phyloP scores from a whole-genome alignment of 2,113 vertebrate species.

The Callipepla californica region DNA sequence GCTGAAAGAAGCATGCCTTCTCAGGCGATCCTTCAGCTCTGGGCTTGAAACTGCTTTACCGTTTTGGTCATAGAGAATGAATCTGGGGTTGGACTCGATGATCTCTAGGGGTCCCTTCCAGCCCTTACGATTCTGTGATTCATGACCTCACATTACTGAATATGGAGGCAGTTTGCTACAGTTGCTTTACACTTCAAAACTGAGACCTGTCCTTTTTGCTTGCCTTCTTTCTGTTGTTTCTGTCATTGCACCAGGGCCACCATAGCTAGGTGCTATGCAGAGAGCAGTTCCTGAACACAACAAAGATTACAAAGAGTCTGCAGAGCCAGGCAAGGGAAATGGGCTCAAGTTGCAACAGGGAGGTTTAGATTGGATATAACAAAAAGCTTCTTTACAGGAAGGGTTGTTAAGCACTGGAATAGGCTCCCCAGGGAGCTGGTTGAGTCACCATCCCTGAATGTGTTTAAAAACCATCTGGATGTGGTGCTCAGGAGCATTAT shows the following conservation, averaged over 20 bases:
- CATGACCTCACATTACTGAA: neutral
- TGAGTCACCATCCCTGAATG: too few relatives aligned
- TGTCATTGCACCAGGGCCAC: neutral
- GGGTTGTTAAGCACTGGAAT: too few relatives aligned
- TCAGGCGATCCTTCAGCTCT: neutral
- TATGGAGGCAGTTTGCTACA: neutral
- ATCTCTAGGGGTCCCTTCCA: too few relatives aligned
- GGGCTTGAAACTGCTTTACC: neutral
- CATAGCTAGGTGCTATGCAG: neutral
- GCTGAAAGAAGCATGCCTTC: neutral
- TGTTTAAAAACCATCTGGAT: too few relatives aligned
- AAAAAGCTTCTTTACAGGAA: too few relatives aligned
- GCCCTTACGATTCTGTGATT: neutral
- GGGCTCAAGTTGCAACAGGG: too few relatives aligned
- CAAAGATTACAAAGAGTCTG: neutral
- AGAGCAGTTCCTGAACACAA: neutral
- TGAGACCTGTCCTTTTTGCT: neutral
- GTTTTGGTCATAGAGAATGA: neutral
- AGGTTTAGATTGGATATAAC: too few relatives aligned
- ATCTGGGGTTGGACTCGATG: too few relatives aligned
- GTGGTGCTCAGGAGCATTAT: too few relatives aligned
- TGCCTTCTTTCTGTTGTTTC: neutral
- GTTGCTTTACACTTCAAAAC: neutral
- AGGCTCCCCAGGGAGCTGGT: too few relatives aligned
- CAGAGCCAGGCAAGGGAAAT: neutral